phyloP scores from a whole-genome alignment of 1,140 invertebrate species.

The Lordiphosa clarofinis region DNA sequence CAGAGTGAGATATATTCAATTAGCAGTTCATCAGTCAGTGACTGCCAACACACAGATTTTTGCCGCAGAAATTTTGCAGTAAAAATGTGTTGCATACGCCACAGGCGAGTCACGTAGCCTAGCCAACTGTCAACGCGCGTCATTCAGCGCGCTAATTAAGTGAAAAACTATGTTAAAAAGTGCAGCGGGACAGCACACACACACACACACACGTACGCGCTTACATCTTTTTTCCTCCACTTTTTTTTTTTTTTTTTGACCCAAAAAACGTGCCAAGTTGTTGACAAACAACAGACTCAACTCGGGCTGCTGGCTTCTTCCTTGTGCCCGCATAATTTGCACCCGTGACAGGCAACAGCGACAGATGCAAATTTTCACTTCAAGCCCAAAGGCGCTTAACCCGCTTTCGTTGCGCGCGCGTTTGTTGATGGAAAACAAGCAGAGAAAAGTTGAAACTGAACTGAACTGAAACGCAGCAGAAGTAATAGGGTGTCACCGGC shows the following conservation, averaged over 20 bases:
- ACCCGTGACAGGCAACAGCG: conserved; percentile 27
- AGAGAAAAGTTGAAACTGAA: conserved; percentile 6
- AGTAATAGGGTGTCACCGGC: conserved; percentile 41
- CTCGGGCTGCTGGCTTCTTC: conserved; percentile 34
- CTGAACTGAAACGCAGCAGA: conserved; percentile 21
- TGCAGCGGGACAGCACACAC: conserved; percentile 20
- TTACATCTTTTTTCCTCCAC: neutral
- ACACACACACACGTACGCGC: conserved; percentile 10
- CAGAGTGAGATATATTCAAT: too few species aligned
- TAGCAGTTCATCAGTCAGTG: too few species aligned
- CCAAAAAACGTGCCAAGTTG: conserved; percentile 68
- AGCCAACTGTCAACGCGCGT: conserved; percentile 68
- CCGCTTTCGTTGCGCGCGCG: conserved; percentile 41
- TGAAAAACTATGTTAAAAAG: conserved; percentile 72
- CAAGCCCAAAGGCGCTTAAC: conserved; percentile 71
- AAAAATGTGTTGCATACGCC: conserved; percentile 52
- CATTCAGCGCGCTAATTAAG: conserved; percentile 72
- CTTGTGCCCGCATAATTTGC: conserved; percentile 64
- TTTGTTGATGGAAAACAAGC: conserved; percentile 47
- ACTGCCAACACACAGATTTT: too few species aligned
- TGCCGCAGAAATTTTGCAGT: too few species aligned
- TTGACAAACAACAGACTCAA: conserved; percentile 65
- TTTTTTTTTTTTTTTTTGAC: conserved; percentile 53
- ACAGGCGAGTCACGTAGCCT: conserved; percentile 54
- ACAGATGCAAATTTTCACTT: conserved; percentile 63